Conservation (phyloP, 2,113 vertebrate genomes). For the Eleginops maclovinus region DNA sequence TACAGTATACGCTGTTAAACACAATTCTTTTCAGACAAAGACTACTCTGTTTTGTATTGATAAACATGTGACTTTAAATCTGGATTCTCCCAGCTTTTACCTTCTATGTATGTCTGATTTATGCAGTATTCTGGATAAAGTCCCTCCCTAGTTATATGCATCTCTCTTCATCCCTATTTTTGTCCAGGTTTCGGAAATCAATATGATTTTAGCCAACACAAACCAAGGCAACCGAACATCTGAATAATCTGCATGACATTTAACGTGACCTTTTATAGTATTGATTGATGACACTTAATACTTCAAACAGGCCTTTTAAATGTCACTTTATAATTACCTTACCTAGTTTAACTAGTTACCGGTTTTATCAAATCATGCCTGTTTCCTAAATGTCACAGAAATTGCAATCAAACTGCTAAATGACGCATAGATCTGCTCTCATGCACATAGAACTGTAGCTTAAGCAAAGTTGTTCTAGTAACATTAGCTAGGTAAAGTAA, state of each 20-base stretch:
- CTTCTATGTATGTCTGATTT: neutral
- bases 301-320: neutral
- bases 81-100: neutral
- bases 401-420: neutral
- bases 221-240: neutral
- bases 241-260: neutral
- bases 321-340: neutral
- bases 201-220: neutral
- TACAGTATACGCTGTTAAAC: conserved; percentile 39
- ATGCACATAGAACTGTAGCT: neutral
- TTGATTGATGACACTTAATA: neutral
- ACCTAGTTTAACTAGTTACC: neutral
- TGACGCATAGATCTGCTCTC: neutral
- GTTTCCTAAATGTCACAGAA: neutral
- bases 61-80: conserved; percentile 11
- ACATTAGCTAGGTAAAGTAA: neutral
- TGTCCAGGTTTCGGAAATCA: neutral
- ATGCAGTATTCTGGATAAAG: neutral
- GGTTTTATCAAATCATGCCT: neutral
- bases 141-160: neutral
- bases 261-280: neutral
- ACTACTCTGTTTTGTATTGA: conserved; percentile 19
- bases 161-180: neutral
- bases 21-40: too few species aligned
- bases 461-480: neutral